Base-by-base conservation (phyloP, 2,113 vertebrate genomes). In the Rhineura floridana region DNA sequence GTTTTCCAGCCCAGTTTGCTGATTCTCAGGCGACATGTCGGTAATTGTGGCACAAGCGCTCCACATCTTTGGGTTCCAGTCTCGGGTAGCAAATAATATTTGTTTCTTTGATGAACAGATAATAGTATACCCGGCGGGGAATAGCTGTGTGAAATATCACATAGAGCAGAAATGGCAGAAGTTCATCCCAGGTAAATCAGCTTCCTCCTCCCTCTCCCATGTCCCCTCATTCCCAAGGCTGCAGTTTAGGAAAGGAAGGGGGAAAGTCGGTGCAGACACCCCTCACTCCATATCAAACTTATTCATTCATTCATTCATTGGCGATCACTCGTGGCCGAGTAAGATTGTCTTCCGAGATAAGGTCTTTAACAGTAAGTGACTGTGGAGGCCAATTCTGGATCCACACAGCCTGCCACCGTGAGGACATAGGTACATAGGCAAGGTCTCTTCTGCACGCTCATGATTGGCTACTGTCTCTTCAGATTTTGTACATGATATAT, bases 101-200 rank as follows among this genome's bases (percentile, higher is more conserved):
- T 96, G 96, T 87, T 99, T 97, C 95, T 90, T 97, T 73, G 98
- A 98, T 82, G 98, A 99, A 9, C 97, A 97, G 55, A 98, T 97
- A 1, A 91, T 99, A 39, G 95, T 99, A 5, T 98, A 97, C 88
- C 98, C 98, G 50, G 94, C 96, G 76, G 98, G 98, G 39, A 98
- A 98, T 93, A 96, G 97, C 96, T 98, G 97, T 84, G 96, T 98
- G 72, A 97, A 97, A 73, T 98, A 98, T 90, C 98, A 98, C 95
- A 93, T 97, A 2, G 95, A 97, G 89, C 97, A 98, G 33, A 97
- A 96, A 90, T 96, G 96, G 91, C 98, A 98, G 95, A 97, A 94
- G 92, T 98, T 99, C 93, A 96, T 99, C 91, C 96, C 98, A 97
- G 98, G 98, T 99, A 95, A 78, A 89, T 6, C 33, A 77, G 21